phyloP scores from a whole-genome alignment of 2,797 vertebrate genomes.

The Liasis olivaceus region DNA sequence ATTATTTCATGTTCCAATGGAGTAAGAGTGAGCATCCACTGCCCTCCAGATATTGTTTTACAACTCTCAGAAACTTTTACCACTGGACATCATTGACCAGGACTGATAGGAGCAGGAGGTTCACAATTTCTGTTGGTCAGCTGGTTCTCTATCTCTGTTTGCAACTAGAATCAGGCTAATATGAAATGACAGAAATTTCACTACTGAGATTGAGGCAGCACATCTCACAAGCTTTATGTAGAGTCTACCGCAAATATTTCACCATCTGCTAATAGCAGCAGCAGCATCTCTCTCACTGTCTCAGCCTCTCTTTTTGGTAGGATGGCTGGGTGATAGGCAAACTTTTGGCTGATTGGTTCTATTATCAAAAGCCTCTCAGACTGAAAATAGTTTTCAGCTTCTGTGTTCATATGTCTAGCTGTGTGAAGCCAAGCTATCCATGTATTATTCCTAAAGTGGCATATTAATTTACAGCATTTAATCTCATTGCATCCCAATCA shows the following conservation, averaged over 20 bases:
- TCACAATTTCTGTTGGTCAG: neutral
- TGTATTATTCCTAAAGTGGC: slow-evolving; percentile 16
- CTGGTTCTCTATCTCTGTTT: neutral
- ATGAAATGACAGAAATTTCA: neutral
- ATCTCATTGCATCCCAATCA: slow-evolving; percentile 22
- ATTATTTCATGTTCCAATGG: neutral
- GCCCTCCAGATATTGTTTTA: neutral
- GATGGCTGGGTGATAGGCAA: neutral
- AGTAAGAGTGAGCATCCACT: neutral
- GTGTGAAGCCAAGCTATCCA: neutral
- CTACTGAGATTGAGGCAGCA: neutral
- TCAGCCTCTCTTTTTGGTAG: neutral
- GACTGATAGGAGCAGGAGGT: neutral
- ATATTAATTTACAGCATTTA: slow-evolving; percentile 36
- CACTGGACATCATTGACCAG: neutral
- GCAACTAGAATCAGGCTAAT: neutral
- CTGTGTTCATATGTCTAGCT: neutral
- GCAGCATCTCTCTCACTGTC: neutral
- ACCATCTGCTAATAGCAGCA: neutral
- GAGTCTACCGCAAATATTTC: neutral
- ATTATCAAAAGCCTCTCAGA: neutral
- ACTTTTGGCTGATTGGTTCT: neutral
- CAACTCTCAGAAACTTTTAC: neutral
- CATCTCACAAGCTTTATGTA: neutral
- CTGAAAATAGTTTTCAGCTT: neutral